Base-by-base conservation (phyloP, 2,797 vertebrate species). In the Clarias laeviceps region DNA sequence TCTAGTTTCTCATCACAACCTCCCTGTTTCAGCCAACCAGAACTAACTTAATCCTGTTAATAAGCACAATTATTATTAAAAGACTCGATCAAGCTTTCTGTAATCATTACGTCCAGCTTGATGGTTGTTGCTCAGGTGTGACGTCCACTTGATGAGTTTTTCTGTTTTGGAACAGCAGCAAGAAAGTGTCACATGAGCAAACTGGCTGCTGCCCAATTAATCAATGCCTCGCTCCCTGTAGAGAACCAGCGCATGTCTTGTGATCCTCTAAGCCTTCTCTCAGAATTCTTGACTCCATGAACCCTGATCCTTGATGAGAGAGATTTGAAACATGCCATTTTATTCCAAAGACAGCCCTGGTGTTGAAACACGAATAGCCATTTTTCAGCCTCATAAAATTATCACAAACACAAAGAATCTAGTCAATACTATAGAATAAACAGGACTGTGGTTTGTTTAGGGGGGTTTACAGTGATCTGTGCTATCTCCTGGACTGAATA, bases 171-270 rank as follows among this genome's bases (percentile, higher is more conserved):
- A 73, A 73, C 86, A 69, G 17, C 77, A 57, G 66, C 84, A 32
- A 82, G 66, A 85, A 32, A 82, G 82, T 50, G 20, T 62, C 29
- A 76, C 83, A 83, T 87, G 82, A 86, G 80, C n/a, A 6, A 14
- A n/a, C 34, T 86, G 88, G 86, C 83, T 4, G 4, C 12, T 18
- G 82, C 85, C 88, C 87, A 85, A 84, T 90, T 89, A 89, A 86
- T 87, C 82, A 70, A 82, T 69, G 62, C 73, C 27, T 0, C n/a
- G 59, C 76, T 87, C 80, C 88, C 84, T 54, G 73, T 64, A 45
- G 82, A 84, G 89, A 87, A 69, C 65, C 22, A 9, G 69, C 45
- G 65, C 65, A 15, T 18, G 84, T 88, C 88, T 87, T 65, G 73
- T 89, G 89, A 91, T 87, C 77, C 65, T 70, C 27, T 61, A 78